Base-by-base conservation (phyloP, 2,113 vertebrate genomes). In the Potamarius usumacintae region DNA sequence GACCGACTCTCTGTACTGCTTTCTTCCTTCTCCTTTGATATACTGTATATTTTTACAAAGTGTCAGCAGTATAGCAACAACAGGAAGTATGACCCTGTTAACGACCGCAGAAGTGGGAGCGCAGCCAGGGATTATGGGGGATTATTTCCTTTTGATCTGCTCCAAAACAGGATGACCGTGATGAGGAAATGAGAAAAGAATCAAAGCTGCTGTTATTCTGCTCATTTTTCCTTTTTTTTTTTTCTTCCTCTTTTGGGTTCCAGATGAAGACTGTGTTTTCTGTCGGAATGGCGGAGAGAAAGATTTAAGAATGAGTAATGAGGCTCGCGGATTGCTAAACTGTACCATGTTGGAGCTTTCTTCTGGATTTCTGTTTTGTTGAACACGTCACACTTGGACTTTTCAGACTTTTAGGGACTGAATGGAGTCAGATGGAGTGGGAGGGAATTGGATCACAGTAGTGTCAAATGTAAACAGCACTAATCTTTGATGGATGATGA, bases 131-230 rank as follows among this genome's bases (percentile, higher is more conserved):
- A 90, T 90, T 90, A 89, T 84, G 87, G 87, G 79, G 85, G 88
- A 91, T 92, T 90, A 92, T 92, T 89, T 88, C 85, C 89, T 86
- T 82, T 86, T 87, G 90, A 90, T 88, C 88, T 87, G 52, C 80
- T 87, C 76, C 82, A 83, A 84, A 89, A 91, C 84, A 76, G 86
- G 84, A 86, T 50, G 88, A 53, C 82, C 17, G 57, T 5, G 65
- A 57, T 48, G 58, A 74, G 85, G 86, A 62, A 80, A 89, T 84
- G 88, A 84, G 65, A 11, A 82, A n/a, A 63, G n/a, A 84, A 81
- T 11, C 55, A 81, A 83, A 85, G 84, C 76, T 22, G 76, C 57
- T 83, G 69, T 84, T 27, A 82, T 65, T 67, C 11, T 42, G 14
- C 30, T 11, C 22, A 4, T 63, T 58, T 58, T 15, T 53, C 6